These are phyloP conservation scores for Abscondita cerata DNA, from an alignment of 2,888 invertebrate genomes.

Conservation along the genomic window DNA sequence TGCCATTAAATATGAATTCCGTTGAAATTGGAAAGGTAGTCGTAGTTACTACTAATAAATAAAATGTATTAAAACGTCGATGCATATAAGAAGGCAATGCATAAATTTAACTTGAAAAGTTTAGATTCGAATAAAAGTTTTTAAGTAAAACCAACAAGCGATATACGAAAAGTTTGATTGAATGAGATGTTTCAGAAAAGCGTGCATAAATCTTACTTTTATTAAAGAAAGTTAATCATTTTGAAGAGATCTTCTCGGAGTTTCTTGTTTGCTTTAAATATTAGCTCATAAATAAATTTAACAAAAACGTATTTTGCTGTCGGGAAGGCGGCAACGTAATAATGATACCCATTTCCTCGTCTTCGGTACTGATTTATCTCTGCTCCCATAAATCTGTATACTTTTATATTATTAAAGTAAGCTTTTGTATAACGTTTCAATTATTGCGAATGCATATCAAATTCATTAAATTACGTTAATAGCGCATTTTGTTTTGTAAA, in stretches of 20 bases:
- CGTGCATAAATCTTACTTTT: slow-evolving; percentile 39
- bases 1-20: no score
- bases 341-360: slow-evolving; percentile 56
- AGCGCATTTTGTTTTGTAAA: no score
- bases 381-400: slow-evolving; percentile 46
- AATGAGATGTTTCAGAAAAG: slow-evolving; percentile 16
- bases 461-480: no score
- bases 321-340: slow-evolving; percentile 53
- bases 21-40: no score
- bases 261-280: slow-evolving; percentile 52
- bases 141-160: neutral
- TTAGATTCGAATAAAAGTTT: no score
- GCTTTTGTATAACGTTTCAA: no score
- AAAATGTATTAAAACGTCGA: no score
- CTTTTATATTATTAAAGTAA: no score
- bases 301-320: slow-evolving; percentile 53
- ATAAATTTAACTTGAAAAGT: no score
- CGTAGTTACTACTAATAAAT: no score
- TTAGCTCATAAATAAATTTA: slow-evolving; percentile 57
- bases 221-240: slow-evolving; percentile 48
- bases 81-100: no score
- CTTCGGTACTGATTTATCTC: slow-evolving; percentile 52
- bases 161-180: slow-evolving; percentile 28
- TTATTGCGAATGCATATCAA: no score
- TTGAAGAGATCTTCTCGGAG: slow-evolving; percentile 37